Percentiles rank a stretch among this genome's conserved stretches.
Conservation (phyloP, 35 echinoderm and acorn worm genomes). For the Heliocidaris erythrogramma region DNA sequence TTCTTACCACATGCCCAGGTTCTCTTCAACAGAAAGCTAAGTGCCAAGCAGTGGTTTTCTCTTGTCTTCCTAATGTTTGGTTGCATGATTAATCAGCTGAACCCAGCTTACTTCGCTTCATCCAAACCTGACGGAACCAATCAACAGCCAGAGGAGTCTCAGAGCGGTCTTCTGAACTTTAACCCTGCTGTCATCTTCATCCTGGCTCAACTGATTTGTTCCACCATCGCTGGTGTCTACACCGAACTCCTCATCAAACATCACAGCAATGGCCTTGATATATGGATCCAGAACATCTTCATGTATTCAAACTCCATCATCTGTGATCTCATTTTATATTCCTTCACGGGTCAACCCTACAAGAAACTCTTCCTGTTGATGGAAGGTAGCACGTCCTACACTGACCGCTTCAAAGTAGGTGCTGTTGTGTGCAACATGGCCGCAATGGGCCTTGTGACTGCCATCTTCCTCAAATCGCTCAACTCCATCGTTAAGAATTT, state of each 20-base stretch:
- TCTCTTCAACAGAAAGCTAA: conserved; percentile 70
- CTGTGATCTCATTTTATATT: conserved; percentile 59
- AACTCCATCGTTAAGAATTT: conserved; percentile 99
- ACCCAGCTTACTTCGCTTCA: conserved; percentile 25
- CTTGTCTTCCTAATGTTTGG: conserved; percentile 73
- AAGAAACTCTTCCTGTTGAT: background rate
- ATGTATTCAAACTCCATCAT: conserved; percentile 83
- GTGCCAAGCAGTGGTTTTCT: conserved; percentile 79
- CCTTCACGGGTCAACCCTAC: background rate
- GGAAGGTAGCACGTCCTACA: conserved; percentile 28
- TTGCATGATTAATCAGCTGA: conserved; percentile 79
- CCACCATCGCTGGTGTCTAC: conserved; percentile 90
- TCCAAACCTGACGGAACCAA: background rate
- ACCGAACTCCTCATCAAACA: conserved; percentile 88
- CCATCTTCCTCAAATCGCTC: conserved; percentile 74
- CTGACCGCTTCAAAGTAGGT: conserved; percentile 56
- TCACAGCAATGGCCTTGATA: conserved; percentile 52
- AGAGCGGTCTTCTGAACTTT: background rate
- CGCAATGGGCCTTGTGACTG: conserved; percentile 72
- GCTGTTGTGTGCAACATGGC: conserved; percentile 67
- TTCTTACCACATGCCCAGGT: conserved; percentile 46
- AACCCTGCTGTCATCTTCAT: conserved; percentile 56
- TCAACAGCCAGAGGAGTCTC: background rate
- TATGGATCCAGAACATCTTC: conserved; percentile 94
- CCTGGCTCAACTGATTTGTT: conserved; percentile 67